Conservation (phyloP, 2,113 vertebrate species). For the Ammodytes marinus region DNA sequence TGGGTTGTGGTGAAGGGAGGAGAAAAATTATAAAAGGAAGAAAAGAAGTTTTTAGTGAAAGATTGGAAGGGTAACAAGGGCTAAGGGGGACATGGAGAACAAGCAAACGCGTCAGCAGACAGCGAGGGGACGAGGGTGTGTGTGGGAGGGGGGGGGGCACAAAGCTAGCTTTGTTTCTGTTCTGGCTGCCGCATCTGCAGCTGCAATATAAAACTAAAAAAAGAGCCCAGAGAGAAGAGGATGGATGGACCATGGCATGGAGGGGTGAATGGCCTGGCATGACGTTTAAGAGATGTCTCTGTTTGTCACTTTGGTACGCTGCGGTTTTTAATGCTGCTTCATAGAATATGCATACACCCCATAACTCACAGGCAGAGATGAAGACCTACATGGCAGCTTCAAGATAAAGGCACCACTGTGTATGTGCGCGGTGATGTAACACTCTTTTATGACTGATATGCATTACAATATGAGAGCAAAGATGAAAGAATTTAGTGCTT, state of each 20-base stretch:
- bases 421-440: constrained; percentile 67
- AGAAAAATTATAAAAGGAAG: constrained; percentile 62
- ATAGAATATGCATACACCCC: constrained; percentile 66
- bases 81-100: constrained; percentile 74
- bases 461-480: constrained; percentile 64
- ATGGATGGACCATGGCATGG: constrained; percentile 65
- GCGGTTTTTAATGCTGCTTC: constrained; percentile 56
- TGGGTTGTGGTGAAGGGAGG: background rate
- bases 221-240: constrained; percentile 62
- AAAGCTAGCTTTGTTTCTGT: constrained; percentile 84
- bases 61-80: constrained; percentile 73
- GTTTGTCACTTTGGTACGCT: constrained; percentile 66
- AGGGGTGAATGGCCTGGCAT: constrained; percentile 64
- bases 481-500: constrained; percentile 63
- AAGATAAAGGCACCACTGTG: constrained; percentile 65
- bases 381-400: constrained; percentile 50
- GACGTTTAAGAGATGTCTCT: constrained; percentile 80
- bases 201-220: constrained; percentile 84
- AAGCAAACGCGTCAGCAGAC: constrained; percentile 81
- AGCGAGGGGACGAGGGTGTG: constrained; percentile 30
- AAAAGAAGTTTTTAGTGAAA: constrained; percentile 79
- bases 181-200: constrained; percentile 85
- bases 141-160: constrained; percentile 62
- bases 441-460: constrained; percentile 65
- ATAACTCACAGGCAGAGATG: constrained; percentile 48